These are phyloP conservation scores for Lycodopsis pacificus DNA, from an alignment of 2,797 vertebrate species.

Conservation along the genomic window DNA sequence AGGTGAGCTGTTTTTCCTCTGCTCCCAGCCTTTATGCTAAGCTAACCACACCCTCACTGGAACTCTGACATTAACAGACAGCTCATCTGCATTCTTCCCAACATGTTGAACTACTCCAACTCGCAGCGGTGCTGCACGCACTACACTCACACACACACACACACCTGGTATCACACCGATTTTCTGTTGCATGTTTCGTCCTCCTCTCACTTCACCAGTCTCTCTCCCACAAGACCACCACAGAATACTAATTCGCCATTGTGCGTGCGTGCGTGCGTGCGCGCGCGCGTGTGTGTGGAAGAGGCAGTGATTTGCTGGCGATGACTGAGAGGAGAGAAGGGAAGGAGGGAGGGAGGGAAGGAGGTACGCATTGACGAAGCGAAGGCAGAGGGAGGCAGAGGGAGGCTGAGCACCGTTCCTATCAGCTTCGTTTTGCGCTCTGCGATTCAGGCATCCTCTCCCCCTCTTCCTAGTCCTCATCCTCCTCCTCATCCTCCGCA, in stretches of 20 bases:
- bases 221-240: slow-evolving; percentile 52
- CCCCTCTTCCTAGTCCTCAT: slow-evolving; percentile 50
- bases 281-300: slow-evolving; percentile 29
- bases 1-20: too few relatives aligned
- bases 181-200: slow-evolving; percentile 2
- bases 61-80: too few relatives aligned
- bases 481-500: slow-evolving; percentile 53
- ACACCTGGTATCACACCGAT: too few relatives aligned
- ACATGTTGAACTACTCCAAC: too few relatives aligned
- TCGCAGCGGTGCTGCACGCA: too few relatives aligned
- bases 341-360: slow-evolving; percentile 41
- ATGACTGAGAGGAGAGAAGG: slow-evolving; percentile 68
- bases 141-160: too few relatives aligned
- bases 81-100: too few relatives aligned
- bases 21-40: too few relatives aligned
- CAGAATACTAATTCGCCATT: slow-evolving; percentile 77
- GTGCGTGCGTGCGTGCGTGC: slow-evolving; percentile 37
- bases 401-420: slow-evolving; percentile 68
- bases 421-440: slow-evolving; percentile 69
- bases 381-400: slow-evolving; percentile 46
- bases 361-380: slow-evolving; percentile 68
- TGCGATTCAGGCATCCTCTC: slow-evolving; percentile 70
- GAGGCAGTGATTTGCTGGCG: slow-evolving; percentile 82
- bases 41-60: too few relatives aligned
- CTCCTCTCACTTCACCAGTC: slow-evolving; percentile 29